These are phyloP conservation scores for Drosophila yooni DNA, from an alignment of 2,888 invertebrate genomes.

Conservation along the genomic window DNA sequence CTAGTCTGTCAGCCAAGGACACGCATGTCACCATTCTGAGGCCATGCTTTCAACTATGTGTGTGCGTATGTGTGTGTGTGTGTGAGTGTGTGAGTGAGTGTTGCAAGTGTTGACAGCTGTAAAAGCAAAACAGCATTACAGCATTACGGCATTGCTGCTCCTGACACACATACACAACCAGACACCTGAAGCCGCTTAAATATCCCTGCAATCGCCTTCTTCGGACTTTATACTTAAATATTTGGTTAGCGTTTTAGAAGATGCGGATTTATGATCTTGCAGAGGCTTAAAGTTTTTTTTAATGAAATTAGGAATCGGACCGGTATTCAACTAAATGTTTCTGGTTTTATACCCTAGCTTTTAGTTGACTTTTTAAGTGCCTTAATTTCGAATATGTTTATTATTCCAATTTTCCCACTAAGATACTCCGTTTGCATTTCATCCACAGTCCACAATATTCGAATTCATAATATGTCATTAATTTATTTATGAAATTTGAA, in stretches of 20 bases:
- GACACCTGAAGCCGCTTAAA: slow-evolving; percentile 23
- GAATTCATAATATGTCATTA: slow-evolving; percentile 33
- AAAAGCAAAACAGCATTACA: slow-evolving; percentile 22
- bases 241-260: slow-evolving; percentile 3
- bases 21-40: slow-evolving; percentile 32
- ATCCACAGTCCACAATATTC: slow-evolving; percentile 1
- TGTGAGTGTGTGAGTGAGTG: neutral
- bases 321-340: neutral
- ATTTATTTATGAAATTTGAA: slow-evolving; percentile 45
- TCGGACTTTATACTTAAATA: slow-evolving; percentile 22
- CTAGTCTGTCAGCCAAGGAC: slow-evolving; percentile 27
- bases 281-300: neutral
- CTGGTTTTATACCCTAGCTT: neutral
- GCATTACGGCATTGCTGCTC: neutral
- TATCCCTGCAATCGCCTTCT: slow-evolving; percentile 35
- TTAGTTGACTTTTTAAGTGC: neutral
- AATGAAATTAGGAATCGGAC: neutral
- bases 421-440: neutral
- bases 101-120: slow-evolving; percentile 8
- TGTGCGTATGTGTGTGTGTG: neutral
- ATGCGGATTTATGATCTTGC: neutral
- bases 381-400: neutral
- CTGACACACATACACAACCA: neutral
- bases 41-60: neutral
- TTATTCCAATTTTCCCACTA: neutral